These are phyloP conservation scores for Apis cerana DNA, from an alignment of 1,140 invertebrate species.

Conservation along the genomic window DNA sequence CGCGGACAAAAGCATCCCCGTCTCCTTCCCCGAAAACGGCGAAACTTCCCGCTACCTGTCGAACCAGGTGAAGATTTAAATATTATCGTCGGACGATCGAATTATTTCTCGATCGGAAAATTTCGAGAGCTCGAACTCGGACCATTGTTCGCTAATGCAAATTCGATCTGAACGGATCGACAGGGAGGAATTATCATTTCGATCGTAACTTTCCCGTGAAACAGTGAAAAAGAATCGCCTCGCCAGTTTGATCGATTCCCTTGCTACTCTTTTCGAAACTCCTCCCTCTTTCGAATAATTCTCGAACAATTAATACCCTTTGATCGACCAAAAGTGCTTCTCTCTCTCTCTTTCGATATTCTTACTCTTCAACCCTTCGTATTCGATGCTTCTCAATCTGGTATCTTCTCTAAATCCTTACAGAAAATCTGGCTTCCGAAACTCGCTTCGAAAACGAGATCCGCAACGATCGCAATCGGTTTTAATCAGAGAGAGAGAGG, in stretches of 20 bases:
- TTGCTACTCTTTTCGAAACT: neutral
- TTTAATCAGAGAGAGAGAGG: neutral
- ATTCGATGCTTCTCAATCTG: neutral
- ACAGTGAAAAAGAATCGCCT: neutral
- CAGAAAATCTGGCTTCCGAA: neutral
- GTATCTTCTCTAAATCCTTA: too few relatives aligned
- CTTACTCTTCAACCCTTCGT: neutral
- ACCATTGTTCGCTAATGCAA: conserved; percentile 15
- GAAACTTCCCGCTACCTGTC: conserved; percentile 34
- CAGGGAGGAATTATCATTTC: conserved; percentile 5
- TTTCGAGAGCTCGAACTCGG: conserved; percentile 5
- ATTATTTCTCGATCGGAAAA: conserved; percentile 25
- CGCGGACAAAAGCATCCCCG: conserved; percentile 5
- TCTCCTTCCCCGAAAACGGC: neutral
- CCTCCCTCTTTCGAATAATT: too few relatives aligned
- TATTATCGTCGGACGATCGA: conserved; percentile 7
- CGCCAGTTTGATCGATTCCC: neutral
- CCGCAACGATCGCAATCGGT: neutral
- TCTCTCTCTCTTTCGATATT: neutral
- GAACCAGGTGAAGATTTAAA: conserved; percentile 22
- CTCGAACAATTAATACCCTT: too few relatives aligned
- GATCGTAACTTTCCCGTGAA: neutral
- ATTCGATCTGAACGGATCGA: conserved; percentile 15
- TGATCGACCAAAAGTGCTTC: too few relatives aligned
- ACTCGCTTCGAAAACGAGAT: neutral